These are phyloP conservation scores for Henicopernis longicauda DNA, from an alignment of 2,113 vertebrate genomes.

Conservation along the genomic window DNA sequence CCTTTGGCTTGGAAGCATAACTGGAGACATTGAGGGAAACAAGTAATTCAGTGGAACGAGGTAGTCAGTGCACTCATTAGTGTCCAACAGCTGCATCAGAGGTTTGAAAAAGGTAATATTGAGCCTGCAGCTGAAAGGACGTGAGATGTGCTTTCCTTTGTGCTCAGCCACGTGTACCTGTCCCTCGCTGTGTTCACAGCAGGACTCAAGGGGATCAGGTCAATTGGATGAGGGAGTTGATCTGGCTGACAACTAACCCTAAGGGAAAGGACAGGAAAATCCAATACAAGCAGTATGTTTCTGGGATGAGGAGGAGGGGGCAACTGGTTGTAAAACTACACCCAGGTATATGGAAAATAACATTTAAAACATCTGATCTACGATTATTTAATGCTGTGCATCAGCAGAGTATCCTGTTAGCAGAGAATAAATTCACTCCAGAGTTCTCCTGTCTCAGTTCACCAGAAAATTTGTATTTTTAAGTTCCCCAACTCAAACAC, in stretches of 20 bases:
- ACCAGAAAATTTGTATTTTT: neutral
- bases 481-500: constrained; percentile 1
- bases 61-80: neutral
- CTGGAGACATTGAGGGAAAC: neutral
- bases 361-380: neutral
- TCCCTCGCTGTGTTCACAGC: neutral
- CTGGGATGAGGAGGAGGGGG: neutral
- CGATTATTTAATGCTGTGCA: neutral
- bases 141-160: neutral
- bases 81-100: neutral
- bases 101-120: neutral
- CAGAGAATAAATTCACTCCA: neutral
- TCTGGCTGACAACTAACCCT: neutral
- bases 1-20: neutral
- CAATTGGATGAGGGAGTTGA: neutral
- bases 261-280: neutral
- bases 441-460: neutral
- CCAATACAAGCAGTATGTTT: neutral
- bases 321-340: neutral
- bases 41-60: neutral
- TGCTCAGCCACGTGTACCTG: neutral
- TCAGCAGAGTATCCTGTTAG: neutral
- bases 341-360: neutral
- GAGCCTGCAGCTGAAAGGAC: neutral
- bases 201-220: neutral